Conservation (phyloP, 2,888 invertebrate genomes). For the Pedicia rivosa region DNA sequence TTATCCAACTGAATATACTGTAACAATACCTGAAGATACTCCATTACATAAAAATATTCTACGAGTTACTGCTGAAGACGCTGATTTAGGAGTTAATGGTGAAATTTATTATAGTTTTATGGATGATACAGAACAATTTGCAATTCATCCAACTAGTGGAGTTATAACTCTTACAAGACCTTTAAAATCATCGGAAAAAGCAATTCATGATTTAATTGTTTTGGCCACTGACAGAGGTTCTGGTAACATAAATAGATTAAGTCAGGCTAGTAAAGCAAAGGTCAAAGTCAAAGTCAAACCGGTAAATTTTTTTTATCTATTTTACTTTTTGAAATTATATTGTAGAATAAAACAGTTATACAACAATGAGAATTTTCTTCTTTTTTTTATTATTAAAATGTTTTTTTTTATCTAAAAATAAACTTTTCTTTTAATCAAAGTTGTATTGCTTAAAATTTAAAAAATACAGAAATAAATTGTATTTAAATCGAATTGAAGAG, state of each 20-base stretch:
- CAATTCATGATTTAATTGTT: slow-evolving; percentile 60
- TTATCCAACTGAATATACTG: slow-evolving; percentile 75
- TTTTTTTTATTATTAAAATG: too few species aligned
- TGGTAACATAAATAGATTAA: slow-evolving; percentile 27
- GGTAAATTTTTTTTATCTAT: slow-evolving; percentile 17
- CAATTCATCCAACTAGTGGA: slow-evolving; percentile 86
- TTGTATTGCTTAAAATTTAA: too few species aligned
- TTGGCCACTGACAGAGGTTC: slow-evolving; percentile 71
- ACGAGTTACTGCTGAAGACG: slow-evolving; percentile 79
- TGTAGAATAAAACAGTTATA: too few species aligned
- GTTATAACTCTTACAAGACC: slow-evolving; percentile 68
- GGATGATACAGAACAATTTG: slow-evolving; percentile 68
- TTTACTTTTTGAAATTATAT: too few species aligned
- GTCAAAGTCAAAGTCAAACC: slow-evolving; percentile 61
- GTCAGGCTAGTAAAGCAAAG: slow-evolving; percentile 54
- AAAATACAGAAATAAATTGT: too few species aligned
- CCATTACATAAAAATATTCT: slow-evolving; percentile 68
- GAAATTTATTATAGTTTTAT: slow-evolving; percentile 92
- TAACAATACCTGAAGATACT: slow-evolving; percentile 75
- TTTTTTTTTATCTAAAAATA: too few species aligned
- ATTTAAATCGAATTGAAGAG: too few species aligned
- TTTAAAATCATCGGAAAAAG: slow-evolving; percentile 51
- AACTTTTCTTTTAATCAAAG: too few species aligned
- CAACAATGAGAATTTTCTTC: too few species aligned
- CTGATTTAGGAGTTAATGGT: slow-evolving; percentile 89